A percentile compares a stretch with the other conserved stretches of the same genome.
These are phyloP conservation scores for Callopanchax toddi DNA, from an alignment of 2,113 vertebrate species.

Conservation along the genomic window DNA sequence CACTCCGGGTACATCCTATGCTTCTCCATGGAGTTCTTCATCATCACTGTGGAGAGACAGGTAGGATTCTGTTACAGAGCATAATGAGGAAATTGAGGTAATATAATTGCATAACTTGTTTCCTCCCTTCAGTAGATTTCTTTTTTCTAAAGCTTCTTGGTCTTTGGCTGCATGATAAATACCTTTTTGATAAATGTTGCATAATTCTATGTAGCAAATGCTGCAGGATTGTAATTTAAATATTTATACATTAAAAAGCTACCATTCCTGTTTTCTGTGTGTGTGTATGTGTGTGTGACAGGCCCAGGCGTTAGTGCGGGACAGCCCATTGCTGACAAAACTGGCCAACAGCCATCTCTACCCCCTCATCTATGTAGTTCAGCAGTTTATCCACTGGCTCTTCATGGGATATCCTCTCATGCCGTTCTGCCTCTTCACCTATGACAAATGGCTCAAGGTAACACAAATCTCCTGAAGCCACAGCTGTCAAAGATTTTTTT, in stretches of 20 bases:
- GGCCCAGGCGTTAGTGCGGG: conserved; percentile 82
- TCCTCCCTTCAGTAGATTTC: too few relatives aligned
- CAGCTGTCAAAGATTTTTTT: neutral
- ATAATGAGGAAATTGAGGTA: too few relatives aligned
- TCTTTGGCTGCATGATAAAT: conserved; percentile 6
- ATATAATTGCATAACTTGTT: too few relatives aligned
- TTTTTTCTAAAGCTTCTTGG: too few relatives aligned
- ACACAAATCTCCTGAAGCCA: neutral
- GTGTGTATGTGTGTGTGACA: conserved; percentile 59
- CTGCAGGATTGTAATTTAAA: too few relatives aligned
- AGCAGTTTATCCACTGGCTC: conserved; percentile 93
- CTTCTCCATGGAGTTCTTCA: conserved; percentile 97
- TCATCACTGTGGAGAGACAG: conserved; percentile 92
- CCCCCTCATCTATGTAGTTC: conserved; percentile 87
- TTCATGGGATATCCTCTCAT: conserved; percentile 96
- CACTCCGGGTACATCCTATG: conserved; percentile 97
- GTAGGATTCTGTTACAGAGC: conserved; percentile 68
- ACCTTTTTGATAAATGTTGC: conserved; percentile 1
- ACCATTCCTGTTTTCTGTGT: neutral
- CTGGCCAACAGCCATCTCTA: conserved; percentile 81
- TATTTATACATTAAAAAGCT: too few relatives aligned
- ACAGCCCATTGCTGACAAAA: conserved; percentile 82
- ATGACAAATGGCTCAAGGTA: conserved; percentile 97
- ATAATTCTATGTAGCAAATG: too few relatives aligned
- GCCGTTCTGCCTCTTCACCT: conserved; percentile 94